Conservation (phyloP, 1,140 invertebrate species). For the Diorhabda elongata region DNA sequence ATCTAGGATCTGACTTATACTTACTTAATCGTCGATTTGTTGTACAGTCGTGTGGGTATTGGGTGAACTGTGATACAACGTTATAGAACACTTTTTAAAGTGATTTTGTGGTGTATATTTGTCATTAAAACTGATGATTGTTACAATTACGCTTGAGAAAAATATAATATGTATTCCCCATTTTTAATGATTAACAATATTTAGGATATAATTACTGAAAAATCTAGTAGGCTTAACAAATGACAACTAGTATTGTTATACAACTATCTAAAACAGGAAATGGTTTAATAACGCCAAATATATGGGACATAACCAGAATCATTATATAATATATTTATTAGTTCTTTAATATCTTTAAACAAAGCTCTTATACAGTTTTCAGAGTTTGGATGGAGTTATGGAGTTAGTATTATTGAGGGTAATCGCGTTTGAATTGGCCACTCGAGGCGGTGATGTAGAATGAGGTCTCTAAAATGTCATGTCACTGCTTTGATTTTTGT, state of each 20-base stretch:
- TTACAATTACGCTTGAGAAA: constrained; percentile 34
- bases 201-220: constrained; percentile 28
- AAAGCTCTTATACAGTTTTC: neutral
- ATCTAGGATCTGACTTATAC: no score
- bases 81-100: constrained; percentile 19
- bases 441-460: no score
- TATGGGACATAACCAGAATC: no score
- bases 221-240: constrained; percentile 27
- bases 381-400: neutral
- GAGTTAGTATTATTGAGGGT: neutral
- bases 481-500: no score
- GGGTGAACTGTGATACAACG: constrained; percentile 42
- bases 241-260: constrained; percentile 11
- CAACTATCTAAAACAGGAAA: no score
- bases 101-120: constrained; percentile 18
- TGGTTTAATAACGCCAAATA: neutral
- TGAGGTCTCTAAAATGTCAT: no score
- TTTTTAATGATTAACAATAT: constrained; percentile 17
- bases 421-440: no score
- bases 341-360: neutral
- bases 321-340: neutral
- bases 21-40: constrained; percentile 12
- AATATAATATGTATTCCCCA: constrained; percentile 28
- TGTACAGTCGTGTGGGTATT: constrained; percentile 31
- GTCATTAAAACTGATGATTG: constrained; percentile 23